A percentile compares a stretch with the other conserved stretches of the same genome.
phyloP scores from a whole-genome alignment of 2,113 vertebrate genomes.

The Pterocles burchelli region DNA sequence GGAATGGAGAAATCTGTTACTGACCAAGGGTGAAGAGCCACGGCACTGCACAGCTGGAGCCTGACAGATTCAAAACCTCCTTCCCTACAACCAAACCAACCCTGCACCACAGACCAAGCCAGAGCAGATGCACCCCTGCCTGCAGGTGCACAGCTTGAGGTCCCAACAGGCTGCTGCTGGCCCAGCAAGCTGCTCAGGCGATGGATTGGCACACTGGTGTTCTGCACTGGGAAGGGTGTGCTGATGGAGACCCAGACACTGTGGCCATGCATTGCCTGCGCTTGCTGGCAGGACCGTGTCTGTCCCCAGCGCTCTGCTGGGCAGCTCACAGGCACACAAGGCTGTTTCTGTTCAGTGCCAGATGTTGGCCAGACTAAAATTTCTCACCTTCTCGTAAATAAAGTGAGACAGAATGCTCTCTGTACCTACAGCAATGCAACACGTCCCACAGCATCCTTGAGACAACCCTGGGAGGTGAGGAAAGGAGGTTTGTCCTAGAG shows the following conservation, averaged over 20 bases:
- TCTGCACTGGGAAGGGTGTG: background rate
- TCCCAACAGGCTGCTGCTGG: background rate
- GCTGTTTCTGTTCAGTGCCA: background rate
- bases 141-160: background rate
- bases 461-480: background rate
- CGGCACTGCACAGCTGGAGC: background rate
- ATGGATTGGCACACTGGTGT: background rate
- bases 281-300: background rate
- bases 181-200: background rate
- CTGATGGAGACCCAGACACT: background rate
- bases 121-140: background rate
- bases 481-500: background rate
- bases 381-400: background rate
- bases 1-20: background rate
- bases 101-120: background rate
- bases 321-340: background rate
- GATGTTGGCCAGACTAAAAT: rapidly evolving
- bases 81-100: background rate
- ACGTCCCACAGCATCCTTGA: background rate
- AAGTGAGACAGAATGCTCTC: background rate
- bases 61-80: background rate
- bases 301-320: background rate
- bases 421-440: background rate
- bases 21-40: background rate
- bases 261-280: background rate